Conservation (phyloP, 2,113 vertebrate species). For the Tamias sibiricus region DNA sequence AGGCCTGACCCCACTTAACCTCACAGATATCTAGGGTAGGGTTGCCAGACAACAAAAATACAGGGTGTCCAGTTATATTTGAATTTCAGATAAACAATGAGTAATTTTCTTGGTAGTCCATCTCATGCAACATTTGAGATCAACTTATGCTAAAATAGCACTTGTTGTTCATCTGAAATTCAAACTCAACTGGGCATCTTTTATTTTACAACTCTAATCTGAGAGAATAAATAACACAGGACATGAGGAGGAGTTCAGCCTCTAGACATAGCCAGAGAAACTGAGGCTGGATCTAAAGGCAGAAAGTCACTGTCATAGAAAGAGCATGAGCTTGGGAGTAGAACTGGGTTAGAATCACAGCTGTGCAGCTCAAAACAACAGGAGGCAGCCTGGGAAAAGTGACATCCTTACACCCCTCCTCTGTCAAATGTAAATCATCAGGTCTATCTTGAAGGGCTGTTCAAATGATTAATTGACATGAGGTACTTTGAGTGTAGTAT, state of each 20-base stretch:
- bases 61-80: background rate
- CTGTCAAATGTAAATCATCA: background rate
- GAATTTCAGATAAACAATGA: slow-evolving; percentile 7
- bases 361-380: background rate
- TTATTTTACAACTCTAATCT: slow-evolving; percentile 15
- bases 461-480: background rate
- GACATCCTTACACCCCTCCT: background rate
- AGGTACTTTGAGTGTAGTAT: background rate
- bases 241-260: background rate
- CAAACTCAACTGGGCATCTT: background rate
- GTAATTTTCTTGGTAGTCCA: background rate
- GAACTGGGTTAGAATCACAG: background rate
- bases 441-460: background rate
- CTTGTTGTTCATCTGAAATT: slow-evolving; percentile 38
- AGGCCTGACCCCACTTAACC: background rate
- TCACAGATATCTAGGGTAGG: background rate
- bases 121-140: background rate
- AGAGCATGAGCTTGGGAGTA: background rate
- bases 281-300: background rate
- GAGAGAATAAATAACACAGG: background rate
- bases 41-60: background rate
- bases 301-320: background rate
- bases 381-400: background rate
- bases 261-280: background rate
- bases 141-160: background rate